Percentiles rank a stretch among this genome's conserved stretches.
These are phyloP conservation scores for Brevimyrus niger DNA, from an alignment of 2,113 vertebrate species.

Conservation along the genomic window DNA sequence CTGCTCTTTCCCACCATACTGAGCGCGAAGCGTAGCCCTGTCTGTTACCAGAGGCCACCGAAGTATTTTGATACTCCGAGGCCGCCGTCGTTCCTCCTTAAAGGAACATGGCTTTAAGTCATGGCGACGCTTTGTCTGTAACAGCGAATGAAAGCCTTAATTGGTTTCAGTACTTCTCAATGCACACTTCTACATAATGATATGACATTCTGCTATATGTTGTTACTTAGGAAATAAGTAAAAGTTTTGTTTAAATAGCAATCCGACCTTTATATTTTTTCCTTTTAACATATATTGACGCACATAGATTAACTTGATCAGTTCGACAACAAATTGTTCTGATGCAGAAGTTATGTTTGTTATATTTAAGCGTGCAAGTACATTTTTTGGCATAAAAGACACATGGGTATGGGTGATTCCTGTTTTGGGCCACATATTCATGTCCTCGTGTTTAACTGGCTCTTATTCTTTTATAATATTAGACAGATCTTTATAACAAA, in stretches of 20 bases:
- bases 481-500: no score
- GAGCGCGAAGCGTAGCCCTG: neutral
- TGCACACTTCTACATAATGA: neutral
- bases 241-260: neutral
- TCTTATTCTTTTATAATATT: no score
- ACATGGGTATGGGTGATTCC: no score
- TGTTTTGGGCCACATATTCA: no score
- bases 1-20: conserved; percentile 11
- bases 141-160: neutral
- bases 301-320: neutral
- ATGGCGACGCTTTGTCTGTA: no score
- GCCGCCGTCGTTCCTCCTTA: neutral
- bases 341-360: neutral
- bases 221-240: neutral
- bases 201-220: neutral
- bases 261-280: neutral
- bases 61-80: conserved; percentile 2
- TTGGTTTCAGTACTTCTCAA: neutral
- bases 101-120: neutral
- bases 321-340: neutral
- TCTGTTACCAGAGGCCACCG: neutral
- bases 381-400: neutral
- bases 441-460: no score
- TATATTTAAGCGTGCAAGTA: neutral
- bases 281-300: neutral